Conservation (phyloP, 2,797 vertebrate genomes). For the Myotis myotis region DNA sequence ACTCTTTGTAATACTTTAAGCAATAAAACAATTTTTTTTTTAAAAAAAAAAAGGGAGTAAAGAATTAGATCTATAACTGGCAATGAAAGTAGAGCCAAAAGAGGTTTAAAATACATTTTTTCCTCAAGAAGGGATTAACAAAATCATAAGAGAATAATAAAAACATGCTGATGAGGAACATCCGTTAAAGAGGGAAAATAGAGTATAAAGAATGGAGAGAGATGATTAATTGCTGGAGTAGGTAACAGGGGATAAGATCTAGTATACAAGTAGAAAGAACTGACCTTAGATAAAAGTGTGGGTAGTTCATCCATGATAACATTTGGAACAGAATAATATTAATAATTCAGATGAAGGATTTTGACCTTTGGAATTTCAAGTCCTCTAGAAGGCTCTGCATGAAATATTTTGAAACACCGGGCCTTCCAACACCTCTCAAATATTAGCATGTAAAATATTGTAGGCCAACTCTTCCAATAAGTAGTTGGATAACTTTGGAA, state of each 20-base stretch:
- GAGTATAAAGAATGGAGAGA: background rate
- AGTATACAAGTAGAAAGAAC: background rate
- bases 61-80: background rate
- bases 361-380: conserved; percentile 52
- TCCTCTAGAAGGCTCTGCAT: conserved; percentile 4
- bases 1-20: no score
- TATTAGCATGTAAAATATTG: background rate
- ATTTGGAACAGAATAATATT: background rate
- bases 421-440: background rate
- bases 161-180: background rate
- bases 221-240: background rate
- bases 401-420: background rate
- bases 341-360: conserved; percentile 29
- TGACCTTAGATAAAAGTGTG: background rate
- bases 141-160: background rate
- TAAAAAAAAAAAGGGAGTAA: background rate
- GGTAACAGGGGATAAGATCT: background rate
- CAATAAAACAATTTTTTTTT: no score
- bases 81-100: background rate
- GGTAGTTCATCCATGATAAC: background rate
- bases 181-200: background rate
- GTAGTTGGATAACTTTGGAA: background rate
- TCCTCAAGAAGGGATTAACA: background rate
- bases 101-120: background rate
- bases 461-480: background rate